Evolutionary conservation across 2,888 invertebrate genomes (phyloP).

Genomic region (Pseudococcus viburni): DNA sequence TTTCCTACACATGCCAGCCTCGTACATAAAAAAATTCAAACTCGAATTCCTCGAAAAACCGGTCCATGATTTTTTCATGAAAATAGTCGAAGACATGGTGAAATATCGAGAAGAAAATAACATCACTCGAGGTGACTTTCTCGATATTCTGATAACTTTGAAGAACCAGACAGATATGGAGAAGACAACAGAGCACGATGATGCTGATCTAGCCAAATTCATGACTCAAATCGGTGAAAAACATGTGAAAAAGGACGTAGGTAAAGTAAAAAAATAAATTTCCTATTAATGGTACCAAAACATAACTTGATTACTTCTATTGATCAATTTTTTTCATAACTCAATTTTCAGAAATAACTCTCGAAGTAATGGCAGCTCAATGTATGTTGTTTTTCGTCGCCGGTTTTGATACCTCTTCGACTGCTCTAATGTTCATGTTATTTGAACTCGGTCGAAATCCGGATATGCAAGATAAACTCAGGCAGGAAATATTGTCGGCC

Average conservation of each 20-base stretch:
- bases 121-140: not conserved
- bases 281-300: too few species aligned
- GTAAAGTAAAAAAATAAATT: not conserved
- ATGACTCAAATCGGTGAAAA: not conserved
- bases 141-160: conserved; percentile 50
- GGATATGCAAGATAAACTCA: conserved; percentile 73
- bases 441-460: conserved; percentile 75
- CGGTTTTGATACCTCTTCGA: conserved; percentile 74
- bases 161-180: conserved; percentile 35
- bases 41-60: not conserved
- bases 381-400: not conserved
- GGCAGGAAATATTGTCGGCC: conserved; percentile 73
- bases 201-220: not conserved
- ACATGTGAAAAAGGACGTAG: not conserved
- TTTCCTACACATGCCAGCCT: too few species aligned
- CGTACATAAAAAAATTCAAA: not conserved
- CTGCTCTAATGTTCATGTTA: conserved; percentile 75
- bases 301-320: too few species aligned
- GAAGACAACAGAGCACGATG: not conserved
- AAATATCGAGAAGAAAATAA: not conserved
- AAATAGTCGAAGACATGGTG: conserved; percentile 10
- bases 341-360: conserved; percentile 72
- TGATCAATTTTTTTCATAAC: too few species aligned
- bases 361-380: conserved; percentile 71
- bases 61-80: not conserved